A percentile compares a stretch with the other conserved stretches of the same genome.
Evolutionary conservation across 2,113 vertebrate genomes (phyloP).

Genomic region (Rhinopomastus cyanomelas): DNA sequence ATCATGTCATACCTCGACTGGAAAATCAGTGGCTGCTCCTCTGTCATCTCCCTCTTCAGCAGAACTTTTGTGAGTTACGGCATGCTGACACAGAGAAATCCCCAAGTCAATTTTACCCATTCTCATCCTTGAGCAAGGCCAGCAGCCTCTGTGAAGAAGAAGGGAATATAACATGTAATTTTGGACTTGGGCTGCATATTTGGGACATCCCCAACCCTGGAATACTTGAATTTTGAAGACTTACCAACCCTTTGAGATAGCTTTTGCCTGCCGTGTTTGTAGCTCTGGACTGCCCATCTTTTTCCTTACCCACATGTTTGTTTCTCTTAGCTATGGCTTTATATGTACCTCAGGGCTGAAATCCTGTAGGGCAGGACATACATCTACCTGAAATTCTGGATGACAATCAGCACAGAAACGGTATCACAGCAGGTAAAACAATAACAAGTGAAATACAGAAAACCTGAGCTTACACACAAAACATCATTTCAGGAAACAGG

Average conservation of each 20-base stretch:
- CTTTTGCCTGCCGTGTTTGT: background rate
- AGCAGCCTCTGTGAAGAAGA: background rate
- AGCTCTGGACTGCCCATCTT: background rate
- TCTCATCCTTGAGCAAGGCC: background rate
- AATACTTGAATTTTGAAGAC: background rate
- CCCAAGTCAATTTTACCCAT: background rate
- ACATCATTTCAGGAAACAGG: background rate
- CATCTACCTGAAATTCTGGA: background rate
- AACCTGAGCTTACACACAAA: background rate
- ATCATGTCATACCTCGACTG: background rate
- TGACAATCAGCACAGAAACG: background rate
- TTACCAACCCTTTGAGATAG: background rate
- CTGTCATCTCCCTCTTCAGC: background rate
- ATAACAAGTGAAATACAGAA: background rate
- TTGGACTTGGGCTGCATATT: background rate
- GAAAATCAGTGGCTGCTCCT: background rate
- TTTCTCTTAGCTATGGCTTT: background rate
- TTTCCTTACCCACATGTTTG: background rate
- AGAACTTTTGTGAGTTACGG: background rate
- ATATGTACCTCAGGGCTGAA: background rate
- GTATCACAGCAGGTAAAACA: background rate
- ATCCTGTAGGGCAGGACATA: background rate
- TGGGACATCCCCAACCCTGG: background rate
- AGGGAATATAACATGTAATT: background rate
- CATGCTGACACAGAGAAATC: conserved; percentile 4